These are phyloP conservation scores for Anguilla japonica DNA, from an alignment of 2,113 vertebrate species.

Conservation along the genomic window DNA sequence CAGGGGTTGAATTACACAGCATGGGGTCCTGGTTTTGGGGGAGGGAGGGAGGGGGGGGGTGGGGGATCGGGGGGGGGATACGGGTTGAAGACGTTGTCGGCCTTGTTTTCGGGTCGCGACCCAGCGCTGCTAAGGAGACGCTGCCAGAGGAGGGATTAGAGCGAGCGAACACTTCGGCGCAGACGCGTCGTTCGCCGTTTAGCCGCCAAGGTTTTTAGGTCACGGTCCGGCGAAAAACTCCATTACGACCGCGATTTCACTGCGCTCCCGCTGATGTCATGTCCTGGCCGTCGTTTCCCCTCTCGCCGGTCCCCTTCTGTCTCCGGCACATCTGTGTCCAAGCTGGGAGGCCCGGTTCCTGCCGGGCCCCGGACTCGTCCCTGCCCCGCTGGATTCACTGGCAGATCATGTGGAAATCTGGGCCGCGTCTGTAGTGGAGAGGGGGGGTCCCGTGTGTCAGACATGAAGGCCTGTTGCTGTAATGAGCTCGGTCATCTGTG, in stretches of 20 bases:
- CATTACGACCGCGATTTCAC: neutral
- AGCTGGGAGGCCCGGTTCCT: neutral
- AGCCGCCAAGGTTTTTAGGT: neutral
- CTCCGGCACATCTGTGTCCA: neutral
- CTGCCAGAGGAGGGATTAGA: neutral
- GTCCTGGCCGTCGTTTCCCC: neutral
- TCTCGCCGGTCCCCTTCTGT: neutral
- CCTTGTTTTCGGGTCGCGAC: neutral
- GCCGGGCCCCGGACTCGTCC: neutral
- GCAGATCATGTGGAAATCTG: neutral
- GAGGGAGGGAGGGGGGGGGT: too few species aligned
- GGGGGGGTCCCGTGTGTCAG: neutral
- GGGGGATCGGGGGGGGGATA: too few species aligned
- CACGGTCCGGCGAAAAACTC: neutral
- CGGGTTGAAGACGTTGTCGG: neutral
- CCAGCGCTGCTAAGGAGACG: neutral
- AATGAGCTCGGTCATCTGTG: neutral
- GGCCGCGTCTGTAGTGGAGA: neutral
- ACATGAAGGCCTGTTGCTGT: neutral
- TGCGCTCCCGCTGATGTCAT: neutral
- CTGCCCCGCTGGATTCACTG: neutral
- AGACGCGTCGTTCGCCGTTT: neutral
- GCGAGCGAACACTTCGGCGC: neutral
- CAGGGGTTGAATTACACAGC: constrained; percentile 2
- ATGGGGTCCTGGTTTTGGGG: neutral